phyloP scores from a whole-genome alignment of 2,113 vertebrate species.

The Catharus fuscescens region DNA sequence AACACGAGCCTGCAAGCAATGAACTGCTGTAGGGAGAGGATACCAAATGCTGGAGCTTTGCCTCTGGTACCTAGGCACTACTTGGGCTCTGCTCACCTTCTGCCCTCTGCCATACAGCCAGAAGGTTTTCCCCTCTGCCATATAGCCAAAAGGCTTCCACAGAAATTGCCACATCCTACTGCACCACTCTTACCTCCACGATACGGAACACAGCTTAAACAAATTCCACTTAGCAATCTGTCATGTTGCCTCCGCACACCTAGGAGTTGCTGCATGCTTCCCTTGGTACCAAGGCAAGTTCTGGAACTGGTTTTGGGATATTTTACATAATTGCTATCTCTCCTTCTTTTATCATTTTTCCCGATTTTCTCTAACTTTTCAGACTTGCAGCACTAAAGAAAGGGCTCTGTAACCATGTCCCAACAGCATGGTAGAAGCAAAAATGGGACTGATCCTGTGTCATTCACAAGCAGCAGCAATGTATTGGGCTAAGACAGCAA shows the following conservation, averaged over 20 bases:
- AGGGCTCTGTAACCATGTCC: neutral
- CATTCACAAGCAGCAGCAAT: accelerated
- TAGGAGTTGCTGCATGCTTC: neutral
- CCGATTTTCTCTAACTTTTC: neutral
- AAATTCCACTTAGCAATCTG: neutral
- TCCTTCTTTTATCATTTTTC: neutral
- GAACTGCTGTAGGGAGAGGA: neutral
- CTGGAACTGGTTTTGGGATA: neutral
- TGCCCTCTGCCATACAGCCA: neutral
- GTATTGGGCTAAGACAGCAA: neutral
- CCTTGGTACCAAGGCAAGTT: neutral
- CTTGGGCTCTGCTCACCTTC: neutral
- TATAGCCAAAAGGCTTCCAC: neutral
- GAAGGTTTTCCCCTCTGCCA: neutral
- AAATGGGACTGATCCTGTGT: neutral
- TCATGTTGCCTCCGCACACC: neutral
- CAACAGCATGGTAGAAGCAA: neutral
- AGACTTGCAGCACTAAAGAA: neutral
- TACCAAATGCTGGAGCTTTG: neutral
- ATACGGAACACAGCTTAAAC: neutral
- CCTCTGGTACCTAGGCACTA: neutral
- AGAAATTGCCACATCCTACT: neutral
- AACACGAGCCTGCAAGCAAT: neutral
- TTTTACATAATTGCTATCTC: neutral
- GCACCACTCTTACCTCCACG: accelerated